phyloP scores from a whole-genome alignment of 2,888 invertebrate genomes.

The Mactromeris polynyma region DNA sequence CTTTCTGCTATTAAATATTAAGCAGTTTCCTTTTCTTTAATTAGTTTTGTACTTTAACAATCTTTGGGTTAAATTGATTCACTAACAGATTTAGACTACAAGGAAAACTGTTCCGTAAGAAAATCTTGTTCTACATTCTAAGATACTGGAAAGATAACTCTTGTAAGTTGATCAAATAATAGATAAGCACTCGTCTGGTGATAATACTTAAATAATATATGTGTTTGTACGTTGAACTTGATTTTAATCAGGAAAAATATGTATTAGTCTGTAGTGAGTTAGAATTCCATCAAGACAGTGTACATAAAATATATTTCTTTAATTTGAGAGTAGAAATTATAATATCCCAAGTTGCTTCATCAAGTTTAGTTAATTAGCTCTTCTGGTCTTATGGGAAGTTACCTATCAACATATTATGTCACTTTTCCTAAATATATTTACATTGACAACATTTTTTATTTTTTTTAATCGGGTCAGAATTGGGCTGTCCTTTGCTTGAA shows the following conservation, averaged over 20 bases:
- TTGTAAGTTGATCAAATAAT: not conserved
- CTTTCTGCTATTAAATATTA: not conserved
- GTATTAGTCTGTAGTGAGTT: too few relatives aligned
- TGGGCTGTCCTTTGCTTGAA: too few relatives aligned
- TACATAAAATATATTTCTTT: too few relatives aligned
- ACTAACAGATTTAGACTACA: not conserved
- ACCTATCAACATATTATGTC: too few relatives aligned
- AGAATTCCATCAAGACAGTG: too few relatives aligned
- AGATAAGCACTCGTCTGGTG: not conserved
- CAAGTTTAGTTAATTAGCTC: too few relatives aligned
- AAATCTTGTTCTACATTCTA: not conserved
- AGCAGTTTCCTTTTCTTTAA: slow-evolving; percentile 14
- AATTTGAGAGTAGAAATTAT: too few relatives aligned
- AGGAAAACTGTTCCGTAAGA: not conserved
- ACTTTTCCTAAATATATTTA: too few relatives aligned
- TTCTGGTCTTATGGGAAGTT: too few relatives aligned
- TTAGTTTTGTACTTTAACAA: slow-evolving; percentile 1
- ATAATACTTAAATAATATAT: not conserved
- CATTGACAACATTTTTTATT: too few relatives aligned
- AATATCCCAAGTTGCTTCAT: too few relatives aligned
- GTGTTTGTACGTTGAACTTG: not conserved
- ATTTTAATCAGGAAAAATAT: not conserved
- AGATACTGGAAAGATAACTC: slow-evolving; percentile 14
- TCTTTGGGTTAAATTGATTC: slow-evolving; percentile 18
- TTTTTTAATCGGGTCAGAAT: too few relatives aligned